phyloP scores from a whole-genome alignment of 2,888 invertebrate species.

The Gymnocheta viridis region DNA sequence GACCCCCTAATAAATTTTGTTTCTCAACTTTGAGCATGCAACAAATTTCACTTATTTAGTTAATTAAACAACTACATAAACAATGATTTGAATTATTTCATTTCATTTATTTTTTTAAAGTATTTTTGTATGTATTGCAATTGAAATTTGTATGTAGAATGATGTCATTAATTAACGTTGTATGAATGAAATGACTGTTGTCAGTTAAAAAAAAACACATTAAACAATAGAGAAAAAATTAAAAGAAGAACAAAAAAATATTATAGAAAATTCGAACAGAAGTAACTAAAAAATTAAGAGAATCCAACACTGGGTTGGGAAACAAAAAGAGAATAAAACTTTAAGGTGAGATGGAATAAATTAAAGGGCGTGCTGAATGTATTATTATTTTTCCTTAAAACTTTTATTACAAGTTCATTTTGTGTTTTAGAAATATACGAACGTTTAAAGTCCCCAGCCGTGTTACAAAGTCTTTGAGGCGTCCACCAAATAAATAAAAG shows the following conservation, averaged over 20 bases:
- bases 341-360: no score
- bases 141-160: conserved; percentile 53
- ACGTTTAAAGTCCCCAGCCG: no score
- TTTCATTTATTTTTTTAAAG: background rate
- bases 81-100: conserved; percentile 22
- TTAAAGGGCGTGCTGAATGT: no score
- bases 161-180: conserved; percentile 67
- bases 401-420: no score
- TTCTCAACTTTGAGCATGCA: background rate
- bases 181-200: conserved; percentile 47
- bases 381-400: no score
- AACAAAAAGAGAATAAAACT: no score
- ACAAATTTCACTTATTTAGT: conserved; percentile 1
- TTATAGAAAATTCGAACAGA: no score
- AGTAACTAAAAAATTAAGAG: background rate
- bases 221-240: background rate
- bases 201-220: conserved; percentile 37
- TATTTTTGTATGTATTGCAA: conserved; percentile 30
- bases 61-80: conserved; percentile 22
- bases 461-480: no score
- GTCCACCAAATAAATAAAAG: no score
- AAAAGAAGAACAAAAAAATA: background rate
- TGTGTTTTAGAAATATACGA: no score
- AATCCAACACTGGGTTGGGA: background rate
- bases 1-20: background rate